Conservation (phyloP, 2,888 invertebrate genomes). For the Patella ulyssiponensis region DNA sequence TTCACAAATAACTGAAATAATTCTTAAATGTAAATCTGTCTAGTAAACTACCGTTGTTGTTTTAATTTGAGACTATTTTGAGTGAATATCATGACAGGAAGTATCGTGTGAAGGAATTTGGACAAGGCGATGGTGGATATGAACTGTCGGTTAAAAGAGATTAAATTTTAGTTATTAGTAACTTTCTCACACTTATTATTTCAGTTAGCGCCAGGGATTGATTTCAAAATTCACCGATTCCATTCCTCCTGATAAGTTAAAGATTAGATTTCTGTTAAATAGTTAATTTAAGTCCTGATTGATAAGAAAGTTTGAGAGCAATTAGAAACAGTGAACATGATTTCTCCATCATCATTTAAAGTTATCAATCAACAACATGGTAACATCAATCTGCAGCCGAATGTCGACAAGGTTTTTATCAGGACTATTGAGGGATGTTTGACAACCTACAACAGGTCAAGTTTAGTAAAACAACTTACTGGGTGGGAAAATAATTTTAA, state of each 20-base stretch:
- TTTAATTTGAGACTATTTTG: background rate
- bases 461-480: no score
- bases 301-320: background rate
- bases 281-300: background rate
- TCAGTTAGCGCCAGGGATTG: background rate
- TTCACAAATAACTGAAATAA: background rate
- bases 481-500: no score
- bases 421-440: no score
- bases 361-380: no score
- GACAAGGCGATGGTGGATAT: no score
- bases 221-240: background rate
- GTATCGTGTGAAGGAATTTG: no score
- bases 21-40: conserved; percentile 4
- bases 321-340: background rate
- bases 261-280: background rate
- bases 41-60: background rate
- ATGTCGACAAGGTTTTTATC: no score
- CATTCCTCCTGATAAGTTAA: background rate
- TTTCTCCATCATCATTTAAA: background rate
- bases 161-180: no score
- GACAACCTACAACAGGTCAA: no score
- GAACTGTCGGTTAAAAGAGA: no score
- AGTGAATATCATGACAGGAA: background rate
- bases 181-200: conserved; percentile 9
- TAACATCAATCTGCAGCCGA: no score